A percentile compares a stretch with the other conserved stretches of the same genome.
Conservation (phyloP, 2,888 invertebrate species). For the Epirrhoe tristata region DNA sequence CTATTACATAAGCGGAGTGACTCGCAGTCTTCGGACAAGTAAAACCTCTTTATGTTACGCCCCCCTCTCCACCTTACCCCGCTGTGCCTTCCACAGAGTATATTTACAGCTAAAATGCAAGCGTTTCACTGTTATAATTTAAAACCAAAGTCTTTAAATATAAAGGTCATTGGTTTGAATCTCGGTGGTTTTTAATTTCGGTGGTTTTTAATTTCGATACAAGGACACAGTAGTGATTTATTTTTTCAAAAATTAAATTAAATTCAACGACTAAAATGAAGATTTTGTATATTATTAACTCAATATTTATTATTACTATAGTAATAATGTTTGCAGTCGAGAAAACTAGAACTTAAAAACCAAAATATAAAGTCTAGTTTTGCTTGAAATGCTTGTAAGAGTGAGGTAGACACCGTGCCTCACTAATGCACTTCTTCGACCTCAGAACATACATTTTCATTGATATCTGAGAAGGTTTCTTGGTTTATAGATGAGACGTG, state of each 20-base stretch:
- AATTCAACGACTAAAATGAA: too few species aligned
- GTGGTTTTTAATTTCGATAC: too few species aligned
- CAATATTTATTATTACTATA: too few species aligned
- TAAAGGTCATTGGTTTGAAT: too few species aligned
- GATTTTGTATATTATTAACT: too few species aligned
- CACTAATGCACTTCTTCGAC: constrained; percentile 41
- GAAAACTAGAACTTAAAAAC: not conserved
- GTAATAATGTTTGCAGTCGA: too few species aligned
- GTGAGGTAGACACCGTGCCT: constrained; percentile 8
- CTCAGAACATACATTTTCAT: constrained; percentile 44
- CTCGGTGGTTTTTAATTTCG: too few species aligned
- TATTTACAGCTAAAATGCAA: not conserved
- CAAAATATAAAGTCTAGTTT: not conserved
- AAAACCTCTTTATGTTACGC: constrained; percentile 32
- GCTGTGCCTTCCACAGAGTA: constrained; percentile 14
- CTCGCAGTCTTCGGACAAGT: constrained; percentile 30
- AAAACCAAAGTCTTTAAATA: not conserved
- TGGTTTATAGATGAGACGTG: constrained; percentile 36
- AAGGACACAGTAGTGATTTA: too few species aligned
- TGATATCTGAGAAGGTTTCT: constrained; percentile 41
- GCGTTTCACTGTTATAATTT: not conserved
- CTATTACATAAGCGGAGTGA: constrained; percentile 25
- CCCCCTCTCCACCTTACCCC: not conserved
- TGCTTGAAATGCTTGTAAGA: not conserved
- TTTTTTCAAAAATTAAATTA: too few species aligned